Percentiles rank a stretch among this genome's conserved stretches.
These are phyloP conservation scores for Mastigias papua DNA, from an alignment of 30 jellyfish, hydroid and myxozoan genomes.

Conservation along the genomic window DNA sequence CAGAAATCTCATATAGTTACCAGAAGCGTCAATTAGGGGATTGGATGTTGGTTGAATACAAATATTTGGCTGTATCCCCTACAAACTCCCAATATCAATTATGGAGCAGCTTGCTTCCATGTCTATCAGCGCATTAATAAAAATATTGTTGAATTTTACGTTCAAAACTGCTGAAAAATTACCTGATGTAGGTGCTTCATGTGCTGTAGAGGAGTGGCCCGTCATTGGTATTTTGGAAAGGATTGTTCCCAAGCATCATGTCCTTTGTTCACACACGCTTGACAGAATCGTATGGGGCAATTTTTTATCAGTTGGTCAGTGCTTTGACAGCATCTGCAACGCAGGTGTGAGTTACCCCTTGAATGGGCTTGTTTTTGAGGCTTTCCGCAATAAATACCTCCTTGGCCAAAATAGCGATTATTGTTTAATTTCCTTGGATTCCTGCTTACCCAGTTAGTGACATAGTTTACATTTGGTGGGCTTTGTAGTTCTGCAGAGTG, in stretches of 20 bases:
- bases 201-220: background rate
- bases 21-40: conserved; percentile 65
- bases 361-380: background rate
- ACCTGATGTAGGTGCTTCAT: background rate
- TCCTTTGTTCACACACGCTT: conserved; percentile 46
- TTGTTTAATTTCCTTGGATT: background rate
- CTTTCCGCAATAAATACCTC: background rate
- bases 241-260: conserved; percentile 46
- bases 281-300: conserved; percentile 52
- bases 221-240: background rate
- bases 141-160: background rate
- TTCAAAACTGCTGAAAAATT: background rate
- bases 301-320: conserved; percentile 25
- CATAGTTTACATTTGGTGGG: background rate
- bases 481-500: background rate
- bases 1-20: conserved; percentile 62
- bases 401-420: conserved; percentile 15
- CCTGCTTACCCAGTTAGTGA: background rate
- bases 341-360: background rate
- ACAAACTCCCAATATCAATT: conserved; percentile 31
- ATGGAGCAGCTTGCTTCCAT: conserved; percentile 34
- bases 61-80: conserved; percentile 7
- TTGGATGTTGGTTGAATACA: background rate
- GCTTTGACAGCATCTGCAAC: conserved; percentile 46
- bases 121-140: background rate